Percentiles rank a stretch among this genome's conserved stretches.
These are phyloP conservation scores for Enteromius mattozi DNA, from an alignment of 2,797 vertebrate genomes.

Conservation along the genomic window DNA sequence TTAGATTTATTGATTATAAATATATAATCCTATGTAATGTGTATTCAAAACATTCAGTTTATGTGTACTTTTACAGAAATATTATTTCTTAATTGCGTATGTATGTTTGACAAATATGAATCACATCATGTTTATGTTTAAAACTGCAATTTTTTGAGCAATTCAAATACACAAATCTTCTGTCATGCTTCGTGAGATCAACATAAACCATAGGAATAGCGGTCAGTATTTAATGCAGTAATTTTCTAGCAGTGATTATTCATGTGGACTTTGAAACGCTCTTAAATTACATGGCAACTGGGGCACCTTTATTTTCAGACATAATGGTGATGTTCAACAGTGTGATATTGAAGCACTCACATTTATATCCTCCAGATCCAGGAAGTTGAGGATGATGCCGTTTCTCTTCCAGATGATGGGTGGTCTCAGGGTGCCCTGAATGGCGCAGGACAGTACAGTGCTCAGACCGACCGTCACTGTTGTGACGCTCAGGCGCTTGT, in stretches of 20 bases:
- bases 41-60: too few species aligned
- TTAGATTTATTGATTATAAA: too few species aligned
- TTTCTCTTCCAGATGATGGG: constrained; percentile 95
- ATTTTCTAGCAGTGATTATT: neutral
- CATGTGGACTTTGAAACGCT: neutral
- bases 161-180: neutral
- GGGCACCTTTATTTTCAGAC: neutral
- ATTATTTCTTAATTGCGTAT: too few species aligned
- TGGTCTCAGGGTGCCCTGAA: constrained; percentile 87
- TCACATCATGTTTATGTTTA: too few species aligned
- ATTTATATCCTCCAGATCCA: constrained; percentile 94
- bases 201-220: neutral
- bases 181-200: neutral
- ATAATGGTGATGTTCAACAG: neutral
- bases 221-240: neutral
- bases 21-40: too few species aligned
- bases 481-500: constrained; percentile 82
- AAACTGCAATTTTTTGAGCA: neutral
- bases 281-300: neutral
- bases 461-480: constrained; percentile 93
- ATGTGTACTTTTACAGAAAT: too few species aligned
- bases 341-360: constrained; percentile 76
- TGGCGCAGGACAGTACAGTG: constrained; percentile 86
- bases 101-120: too few species aligned
- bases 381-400: constrained; percentile 87